phyloP scores from a whole-genome alignment of 1,140 invertebrate genomes.

The Megathymus violae region DNA sequence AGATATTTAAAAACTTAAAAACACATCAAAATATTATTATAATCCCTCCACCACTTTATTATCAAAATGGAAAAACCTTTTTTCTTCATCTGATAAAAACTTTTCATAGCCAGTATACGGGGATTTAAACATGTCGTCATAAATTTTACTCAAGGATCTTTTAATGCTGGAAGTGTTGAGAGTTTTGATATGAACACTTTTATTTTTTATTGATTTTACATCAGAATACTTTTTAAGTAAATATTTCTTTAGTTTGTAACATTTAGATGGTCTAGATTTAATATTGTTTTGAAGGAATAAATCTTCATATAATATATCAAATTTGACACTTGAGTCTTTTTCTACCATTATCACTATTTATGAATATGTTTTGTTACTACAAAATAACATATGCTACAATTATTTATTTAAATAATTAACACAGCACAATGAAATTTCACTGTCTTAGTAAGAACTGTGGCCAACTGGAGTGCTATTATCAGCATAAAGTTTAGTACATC shows the following conservation, averaged over 20 bases:
- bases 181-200: constrained; percentile 61
- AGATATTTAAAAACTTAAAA: too few species aligned
- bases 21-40: constrained; percentile 43
- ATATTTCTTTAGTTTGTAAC: constrained; percentile 57
- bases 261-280: constrained; percentile 41
- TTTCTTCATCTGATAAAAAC: constrained; percentile 78
- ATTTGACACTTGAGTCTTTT: constrained; percentile 39
- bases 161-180: constrained; percentile 66
- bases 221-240: constrained; percentile 51
- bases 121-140: constrained; percentile 62
- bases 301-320: constrained; percentile 51
- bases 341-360: constrained; percentile 38
- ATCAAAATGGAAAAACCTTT: constrained; percentile 71
- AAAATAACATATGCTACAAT: neutral
- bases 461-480: constrained; percentile 20
- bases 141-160: constrained; percentile 59
- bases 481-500: constrained; percentile 7
- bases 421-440: constrained; percentile 1
- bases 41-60: constrained; percentile 66
- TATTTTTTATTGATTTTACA: constrained; percentile 52
- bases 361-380: neutral
- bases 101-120: constrained; percentile 65
- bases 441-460: neutral
- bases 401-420: constrained; percentile 10
- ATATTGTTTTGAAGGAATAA: constrained; percentile 34